phyloP scores from a whole-genome alignment of 1,140 invertebrate genomes.

The Metopolophium dirhodum region DNA sequence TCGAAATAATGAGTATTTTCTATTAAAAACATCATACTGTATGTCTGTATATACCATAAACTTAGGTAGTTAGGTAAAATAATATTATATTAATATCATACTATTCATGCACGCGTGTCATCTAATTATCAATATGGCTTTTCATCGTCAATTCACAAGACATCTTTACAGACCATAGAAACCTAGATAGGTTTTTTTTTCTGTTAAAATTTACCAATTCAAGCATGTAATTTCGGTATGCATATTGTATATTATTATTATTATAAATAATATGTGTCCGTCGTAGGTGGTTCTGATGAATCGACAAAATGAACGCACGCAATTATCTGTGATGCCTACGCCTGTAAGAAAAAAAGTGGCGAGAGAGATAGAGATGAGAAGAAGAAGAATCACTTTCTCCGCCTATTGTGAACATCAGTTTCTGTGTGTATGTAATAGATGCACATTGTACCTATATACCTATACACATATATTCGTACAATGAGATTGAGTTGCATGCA shows the following conservation, averaged over 20 bases:
- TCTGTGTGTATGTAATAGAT: background rate
- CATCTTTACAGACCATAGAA: background rate
- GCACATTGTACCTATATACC: background rate
- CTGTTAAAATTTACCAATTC: background rate
- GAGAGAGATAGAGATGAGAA: background rate
- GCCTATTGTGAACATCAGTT: conserved; percentile 28
- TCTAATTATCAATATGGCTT: background rate
- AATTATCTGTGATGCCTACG: background rate
- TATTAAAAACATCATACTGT: too few relatives aligned
- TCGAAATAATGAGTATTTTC: too few relatives aligned
- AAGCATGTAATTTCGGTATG: background rate
- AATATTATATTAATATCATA: background rate
- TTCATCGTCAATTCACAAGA: background rate
- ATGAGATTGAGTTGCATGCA: background rate
- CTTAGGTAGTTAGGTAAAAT: background rate
- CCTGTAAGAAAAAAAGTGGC: background rate
- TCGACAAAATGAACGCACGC: background rate
- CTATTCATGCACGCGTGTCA: background rate
- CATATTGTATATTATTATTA: background rate
- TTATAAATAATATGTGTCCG: background rate
- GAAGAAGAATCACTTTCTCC: conserved; percentile 36
- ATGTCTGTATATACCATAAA: too few relatives aligned
- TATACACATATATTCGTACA: background rate
- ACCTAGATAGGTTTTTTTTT: background rate
- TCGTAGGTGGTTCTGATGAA: background rate